A percentile compares a stretch with the other conserved stretches of the same genome.
Evolutionary conservation across 2,797 vertebrate species (phyloP).

Genomic region (Oreochromis mossambicus): DNA sequence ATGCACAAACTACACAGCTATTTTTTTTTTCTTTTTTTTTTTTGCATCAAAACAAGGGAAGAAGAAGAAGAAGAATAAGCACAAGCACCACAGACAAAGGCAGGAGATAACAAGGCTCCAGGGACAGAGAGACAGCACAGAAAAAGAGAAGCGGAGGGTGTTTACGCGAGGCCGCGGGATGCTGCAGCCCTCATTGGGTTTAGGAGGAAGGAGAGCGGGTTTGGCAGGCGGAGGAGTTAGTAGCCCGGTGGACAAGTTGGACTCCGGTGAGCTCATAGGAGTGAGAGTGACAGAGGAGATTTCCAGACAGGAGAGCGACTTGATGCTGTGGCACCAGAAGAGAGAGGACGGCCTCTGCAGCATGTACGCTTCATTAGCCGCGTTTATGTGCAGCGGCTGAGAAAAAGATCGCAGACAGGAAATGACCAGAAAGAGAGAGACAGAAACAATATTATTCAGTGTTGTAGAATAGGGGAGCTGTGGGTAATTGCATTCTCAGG

Average conservation of each 20-base stretch:
- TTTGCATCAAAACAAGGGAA: not conserved
- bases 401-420: conserved; percentile 76
- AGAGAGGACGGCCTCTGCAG: conserved; percentile 86
- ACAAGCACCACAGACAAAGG: not conserved
- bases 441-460: conserved; percentile 5
- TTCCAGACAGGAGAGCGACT: conserved; percentile 86
- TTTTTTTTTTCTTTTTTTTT: not conserved
- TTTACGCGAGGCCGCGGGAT: conserved; percentile 87
- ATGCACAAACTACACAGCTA: not conserved
- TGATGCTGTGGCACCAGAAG: conserved; percentile 88
- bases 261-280: conserved; percentile 87
- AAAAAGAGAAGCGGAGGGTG: conserved; percentile 13
- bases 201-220: conserved; percentile 74
- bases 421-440: conserved; percentile 19
- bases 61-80: not conserved
- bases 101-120: not conserved
- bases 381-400: conserved; percentile 86
- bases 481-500: conserved; percentile 10
- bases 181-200: conserved; percentile 79
- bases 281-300: conserved; percentile 90
- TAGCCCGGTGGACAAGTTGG: conserved; percentile 83
- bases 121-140: not conserved
- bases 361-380: conserved; percentile 81
- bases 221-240: conserved; percentile 88
- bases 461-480: not conserved